Conservation (phyloP, 2,797 vertebrate genomes). For the Chaetodon trifasciatus region DNA sequence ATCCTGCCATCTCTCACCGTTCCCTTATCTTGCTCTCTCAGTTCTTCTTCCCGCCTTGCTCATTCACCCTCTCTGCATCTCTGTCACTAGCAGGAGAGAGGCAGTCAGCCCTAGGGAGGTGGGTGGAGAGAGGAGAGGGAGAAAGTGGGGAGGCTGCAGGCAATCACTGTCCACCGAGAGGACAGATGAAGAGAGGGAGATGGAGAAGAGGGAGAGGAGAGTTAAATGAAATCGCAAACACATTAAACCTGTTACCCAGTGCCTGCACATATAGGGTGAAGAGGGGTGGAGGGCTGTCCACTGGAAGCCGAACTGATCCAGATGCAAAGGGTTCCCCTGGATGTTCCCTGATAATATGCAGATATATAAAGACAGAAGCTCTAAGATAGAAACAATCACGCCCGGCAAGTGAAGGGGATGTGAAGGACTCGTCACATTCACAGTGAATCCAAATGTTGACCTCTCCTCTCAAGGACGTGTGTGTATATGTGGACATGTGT, state of each 20-base stretch:
- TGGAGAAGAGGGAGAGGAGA: conserved; percentile 51
- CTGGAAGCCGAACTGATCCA: conserved; percentile 55
- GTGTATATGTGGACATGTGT: conserved; percentile 10
- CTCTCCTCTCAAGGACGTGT: conserved; percentile 50
- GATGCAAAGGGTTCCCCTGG: conserved; percentile 48
- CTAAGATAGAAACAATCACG: conserved; percentile 37
- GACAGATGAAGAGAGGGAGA: conserved; percentile 59
- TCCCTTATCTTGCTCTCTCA: conserved; percentile 45
- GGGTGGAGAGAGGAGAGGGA: conserved; percentile 21
- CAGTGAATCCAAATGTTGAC: conserved; percentile 8
- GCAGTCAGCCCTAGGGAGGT: conserved; percentile 49
- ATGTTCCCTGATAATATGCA: conserved; percentile 33
- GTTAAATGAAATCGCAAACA: conserved; percentile 82
- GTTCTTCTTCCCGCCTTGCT: conserved; percentile 39
- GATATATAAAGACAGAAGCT: conserved; percentile 40
- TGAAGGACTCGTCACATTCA: conserved; percentile 29
- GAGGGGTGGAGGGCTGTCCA: conserved; percentile 37
- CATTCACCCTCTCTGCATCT: conserved; percentile 59
- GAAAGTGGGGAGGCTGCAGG: conserved; percentile 55
- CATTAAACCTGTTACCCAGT: conserved; percentile 75
- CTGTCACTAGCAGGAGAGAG: conserved; percentile 39
- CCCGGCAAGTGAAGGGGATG: conserved; percentile 20
- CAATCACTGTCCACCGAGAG: conserved; percentile 66
- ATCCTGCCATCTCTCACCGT: conserved; percentile 39
- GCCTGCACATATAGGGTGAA: conserved; percentile 47